These are phyloP conservation scores for Alaudala cheleensis DNA, from an alignment of 2,113 vertebrate species.

Conservation along the genomic window DNA sequence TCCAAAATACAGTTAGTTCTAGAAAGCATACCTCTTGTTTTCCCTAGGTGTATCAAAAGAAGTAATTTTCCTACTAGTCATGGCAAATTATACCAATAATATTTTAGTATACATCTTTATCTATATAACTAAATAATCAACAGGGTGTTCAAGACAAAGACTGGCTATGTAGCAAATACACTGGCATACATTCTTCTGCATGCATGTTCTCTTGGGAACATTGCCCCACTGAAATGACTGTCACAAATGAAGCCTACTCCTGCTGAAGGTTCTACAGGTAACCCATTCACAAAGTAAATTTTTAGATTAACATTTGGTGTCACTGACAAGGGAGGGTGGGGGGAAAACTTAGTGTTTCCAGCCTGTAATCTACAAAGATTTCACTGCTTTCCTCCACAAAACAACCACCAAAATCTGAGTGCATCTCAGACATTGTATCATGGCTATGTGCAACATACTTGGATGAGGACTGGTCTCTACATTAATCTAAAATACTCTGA, in stretches of 20 bases:
- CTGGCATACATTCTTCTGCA: not conserved
- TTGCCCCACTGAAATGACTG: not conserved
- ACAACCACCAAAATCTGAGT: not conserved
- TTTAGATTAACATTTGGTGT: slow-evolving; percentile 34
- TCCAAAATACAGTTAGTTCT: not conserved
- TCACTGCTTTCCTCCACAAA: slow-evolving; percentile 14
- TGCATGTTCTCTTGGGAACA: not conserved
- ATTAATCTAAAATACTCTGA: not conserved
- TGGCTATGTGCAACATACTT: not conserved
- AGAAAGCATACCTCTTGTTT: not conserved
- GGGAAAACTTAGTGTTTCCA: not conserved
- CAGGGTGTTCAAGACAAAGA: not conserved
- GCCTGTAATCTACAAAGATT: not conserved
- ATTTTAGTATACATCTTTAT: slow-evolving; percentile 13
- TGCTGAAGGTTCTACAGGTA: not conserved
- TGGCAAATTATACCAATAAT: not conserved
- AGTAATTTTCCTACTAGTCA: not conserved
- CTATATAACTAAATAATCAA: slow-evolving; percentile 18
- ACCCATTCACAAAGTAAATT: not conserved
- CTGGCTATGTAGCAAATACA: not conserved
- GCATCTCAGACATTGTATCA: not conserved
- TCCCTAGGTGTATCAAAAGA: not conserved
- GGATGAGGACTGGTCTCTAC: not conserved
- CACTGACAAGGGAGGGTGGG: not conserved
- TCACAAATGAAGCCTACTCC: not conserved